phyloP scores from a whole-genome alignment of 1,140 invertebrate genomes.

The Drosophila nigromelanica region DNA sequence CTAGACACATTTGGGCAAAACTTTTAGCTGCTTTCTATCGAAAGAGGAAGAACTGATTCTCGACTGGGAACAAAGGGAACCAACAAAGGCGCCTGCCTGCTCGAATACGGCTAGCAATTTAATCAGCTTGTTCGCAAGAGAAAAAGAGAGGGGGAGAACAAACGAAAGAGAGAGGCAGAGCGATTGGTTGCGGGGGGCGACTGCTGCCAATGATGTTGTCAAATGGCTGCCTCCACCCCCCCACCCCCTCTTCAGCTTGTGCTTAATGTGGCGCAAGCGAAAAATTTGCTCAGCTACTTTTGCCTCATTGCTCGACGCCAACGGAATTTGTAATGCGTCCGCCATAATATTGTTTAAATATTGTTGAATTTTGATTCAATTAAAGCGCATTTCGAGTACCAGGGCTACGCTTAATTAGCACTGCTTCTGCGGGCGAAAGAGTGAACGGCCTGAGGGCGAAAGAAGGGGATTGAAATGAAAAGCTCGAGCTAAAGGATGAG shows the following conservation, averaged over 20 bases:
- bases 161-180: neutral
- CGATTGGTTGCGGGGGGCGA: neutral
- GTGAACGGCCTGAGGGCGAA: conserved; percentile 30
- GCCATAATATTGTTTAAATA: conserved; percentile 70
- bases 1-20: conserved; percentile 75
- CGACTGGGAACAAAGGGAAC: conserved; percentile 61
- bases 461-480: conserved; percentile 37
- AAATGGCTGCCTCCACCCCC: conserved; percentile 54
- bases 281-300: conserved; percentile 61
- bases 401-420: conserved; percentile 70
- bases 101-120: conserved; percentile 64
- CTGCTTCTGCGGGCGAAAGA: conserved; percentile 12
- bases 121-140: conserved; percentile 53
- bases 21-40: conserved; percentile 26
- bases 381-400: conserved; percentile 62
- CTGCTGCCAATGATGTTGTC: conserved; percentile 73
- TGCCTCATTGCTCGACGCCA: conserved; percentile 62
- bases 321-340: conserved; percentile 57
- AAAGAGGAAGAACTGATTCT: neutral
- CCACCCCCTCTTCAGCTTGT: conserved; percentile 19
- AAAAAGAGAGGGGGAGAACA: neutral
- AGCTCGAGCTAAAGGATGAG: conserved; percentile 15
- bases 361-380: conserved; percentile 71
- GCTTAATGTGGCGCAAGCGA: conserved; percentile 73
- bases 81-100: conserved; percentile 52